These are phyloP conservation scores for Urophycis tenuis DNA, from an alignment of 2,797 vertebrate genomes.

Conservation along the genomic window DNA sequence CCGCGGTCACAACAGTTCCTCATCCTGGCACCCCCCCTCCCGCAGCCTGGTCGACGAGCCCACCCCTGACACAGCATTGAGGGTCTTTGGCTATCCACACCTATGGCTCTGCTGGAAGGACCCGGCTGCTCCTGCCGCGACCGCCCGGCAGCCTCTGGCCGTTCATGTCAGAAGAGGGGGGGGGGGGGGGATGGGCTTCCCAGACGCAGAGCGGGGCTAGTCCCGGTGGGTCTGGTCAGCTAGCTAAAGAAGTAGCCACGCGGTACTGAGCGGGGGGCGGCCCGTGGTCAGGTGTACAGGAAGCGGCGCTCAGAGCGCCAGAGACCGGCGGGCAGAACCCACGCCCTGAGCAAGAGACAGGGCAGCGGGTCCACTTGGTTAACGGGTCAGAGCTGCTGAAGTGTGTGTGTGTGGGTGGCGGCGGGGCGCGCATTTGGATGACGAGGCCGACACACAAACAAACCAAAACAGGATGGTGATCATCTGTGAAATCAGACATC, in stretches of 20 bases:
- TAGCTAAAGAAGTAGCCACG: slow-evolving; percentile 9
- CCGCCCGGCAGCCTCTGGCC: too few relatives aligned
- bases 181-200: slow-evolving; percentile 25
- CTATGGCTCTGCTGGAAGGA: not conserved
- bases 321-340: not conserved
- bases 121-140: not conserved
- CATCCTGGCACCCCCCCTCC: too few relatives aligned
- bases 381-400: not conserved
- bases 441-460: not conserved
- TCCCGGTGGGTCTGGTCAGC: slow-evolving; percentile 31
- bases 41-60: not conserved
- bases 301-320: slow-evolving; percentile 9
- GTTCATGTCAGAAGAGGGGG: too few relatives aligned
- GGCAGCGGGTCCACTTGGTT: slow-evolving; percentile 4
- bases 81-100: not conserved
- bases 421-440: not conserved
- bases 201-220: slow-evolving; percentile 8
- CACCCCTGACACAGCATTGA: not conserved
- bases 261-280: slow-evolving; percentile 33
- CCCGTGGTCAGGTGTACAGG: slow-evolving; percentile 19
- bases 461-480: not conserved
- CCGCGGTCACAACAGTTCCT: not conserved
- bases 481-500: not conserved
- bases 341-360: not conserved
- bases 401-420: not conserved